Base-by-base conservation (phyloP, 2,797 vertebrate genomes). In the Esox lucius region DNA sequence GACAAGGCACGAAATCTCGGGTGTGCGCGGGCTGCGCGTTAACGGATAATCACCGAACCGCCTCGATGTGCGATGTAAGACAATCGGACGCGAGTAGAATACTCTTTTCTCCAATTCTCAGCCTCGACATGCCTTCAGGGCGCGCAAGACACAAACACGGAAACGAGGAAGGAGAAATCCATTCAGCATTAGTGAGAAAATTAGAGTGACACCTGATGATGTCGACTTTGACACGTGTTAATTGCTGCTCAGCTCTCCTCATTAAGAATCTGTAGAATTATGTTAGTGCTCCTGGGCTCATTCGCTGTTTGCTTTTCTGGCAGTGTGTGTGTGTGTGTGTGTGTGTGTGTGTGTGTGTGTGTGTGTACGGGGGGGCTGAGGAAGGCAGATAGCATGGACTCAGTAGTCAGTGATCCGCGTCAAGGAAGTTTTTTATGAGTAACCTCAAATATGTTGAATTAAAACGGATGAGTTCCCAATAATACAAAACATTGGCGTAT, bases 171-270 rank as follows among this genome's bases (percentile, higher is more conserved):
- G 74, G 73, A 91, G 42, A 93, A 90, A 87, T 91, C 93, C 90
- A 95, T 94, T 93, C 92, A 94, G 95, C 95, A 95, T 95, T 92
- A 93, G 93, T 95, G 92, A 94, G 93, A 96, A 95, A 94, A 95
- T 92, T 93, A 95, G 95, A 97, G 94, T 96, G 96, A 95, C 96
- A 97, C 95, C 95, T 96, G 96, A 98, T 94, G 96, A 96, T 95
- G 96, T 95, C 93, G 95, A 95, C 95, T 96, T 93, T 96, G 97
- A 96, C 96, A 94, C 94, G 95, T 92, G 94, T 97, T 99, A 98
- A 98, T 98, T 98, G 96, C 94, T 94, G 93, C 83, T 89, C 95
- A 95, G 95, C 93, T 96, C 95, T 93, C 87, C 95, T 97, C 96
- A 98, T 99, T 96, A 97, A 94, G 93, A 94, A 96, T 94, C 91